phyloP scores from a whole-genome alignment of 2,113 vertebrate genomes.

The Coryphaenoides rupestris region DNA sequence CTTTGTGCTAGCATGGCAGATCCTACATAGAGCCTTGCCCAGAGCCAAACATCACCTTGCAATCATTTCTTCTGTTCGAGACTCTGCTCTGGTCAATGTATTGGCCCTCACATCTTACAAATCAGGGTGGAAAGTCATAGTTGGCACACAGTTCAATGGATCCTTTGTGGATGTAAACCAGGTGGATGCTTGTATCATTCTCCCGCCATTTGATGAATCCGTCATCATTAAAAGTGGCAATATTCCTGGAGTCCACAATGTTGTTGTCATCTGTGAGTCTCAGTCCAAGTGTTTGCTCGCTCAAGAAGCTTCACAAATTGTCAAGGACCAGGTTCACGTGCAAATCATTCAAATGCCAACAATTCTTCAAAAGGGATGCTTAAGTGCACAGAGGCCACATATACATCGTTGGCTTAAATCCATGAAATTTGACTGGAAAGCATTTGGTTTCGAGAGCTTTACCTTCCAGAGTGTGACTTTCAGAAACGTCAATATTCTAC shows the following conservation, averaged over 20 bases:
- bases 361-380: conserved; percentile 72
- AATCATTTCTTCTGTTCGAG: conserved; percentile 68
- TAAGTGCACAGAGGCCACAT: conserved; percentile 60
- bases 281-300: conserved; percentile 29
- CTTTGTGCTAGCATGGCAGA: conserved; percentile 78
- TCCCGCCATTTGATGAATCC: conserved; percentile 68
- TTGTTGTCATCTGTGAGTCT: conserved; percentile 72
- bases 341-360: conserved; percentile 55
- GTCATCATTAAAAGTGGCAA: conserved; percentile 49
- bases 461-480: conserved; percentile 51
- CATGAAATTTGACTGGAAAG: conserved; percentile 54
- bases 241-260: conserved; percentile 54
- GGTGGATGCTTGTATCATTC: conserved; percentile 68
- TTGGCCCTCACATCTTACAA: conserved; percentile 65
- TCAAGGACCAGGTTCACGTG: conserved; percentile 63
- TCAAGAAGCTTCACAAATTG: conserved; percentile 39
- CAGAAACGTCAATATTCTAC: conserved; percentile 15
- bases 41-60: conserved; percentile 63
- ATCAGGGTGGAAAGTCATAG: conserved; percentile 71
- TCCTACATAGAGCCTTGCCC: conserved; percentile 68
- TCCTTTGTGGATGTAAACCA: conserved; percentile 39
- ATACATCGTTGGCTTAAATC: conserved; percentile 73
- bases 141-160: conserved; percentile 46
- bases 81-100: conserved; percentile 74
- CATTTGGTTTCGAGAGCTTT: conserved; percentile 39